Evolutionary conservation across 2,113 vertebrate genomes (phyloP).

Genomic region (Sula dactylatra): DNA sequence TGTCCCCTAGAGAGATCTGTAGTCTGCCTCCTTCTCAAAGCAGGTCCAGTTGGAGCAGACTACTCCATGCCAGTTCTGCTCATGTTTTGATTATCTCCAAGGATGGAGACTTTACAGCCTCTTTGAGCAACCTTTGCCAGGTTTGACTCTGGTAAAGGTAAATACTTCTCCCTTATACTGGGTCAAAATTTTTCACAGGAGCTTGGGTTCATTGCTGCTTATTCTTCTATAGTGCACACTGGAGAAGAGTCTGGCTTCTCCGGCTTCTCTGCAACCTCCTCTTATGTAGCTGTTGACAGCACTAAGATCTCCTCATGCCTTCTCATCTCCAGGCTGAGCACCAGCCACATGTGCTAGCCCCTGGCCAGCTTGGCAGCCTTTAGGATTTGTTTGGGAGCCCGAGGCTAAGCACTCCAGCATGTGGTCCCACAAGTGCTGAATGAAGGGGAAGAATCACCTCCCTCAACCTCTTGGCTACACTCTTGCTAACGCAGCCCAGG

Average conservation of each 20-base stretch:
- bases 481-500: background rate
- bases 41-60: background rate
- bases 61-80: background rate
- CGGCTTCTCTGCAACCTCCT: background rate
- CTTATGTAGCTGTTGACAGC: background rate
- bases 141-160: background rate
- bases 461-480: background rate
- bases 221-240: background rate
- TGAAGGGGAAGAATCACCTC: background rate
- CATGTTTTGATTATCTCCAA: background rate
- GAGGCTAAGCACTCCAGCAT: background rate
- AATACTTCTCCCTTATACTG: background rate
- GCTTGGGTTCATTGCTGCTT: background rate
- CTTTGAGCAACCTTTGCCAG: background rate
- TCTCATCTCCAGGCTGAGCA: background rate
- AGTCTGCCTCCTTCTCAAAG: background rate
- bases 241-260: background rate
- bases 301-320: background rate
- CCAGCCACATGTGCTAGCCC: background rate
- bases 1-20: background rate
- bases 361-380: background rate
- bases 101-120: background rate
- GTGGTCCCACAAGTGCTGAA: background rate
- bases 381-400: background rate
- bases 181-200: background rate